phyloP scores from a whole-genome alignment of 2,797 vertebrate species.

The Melanotaenia nigrans region DNA sequence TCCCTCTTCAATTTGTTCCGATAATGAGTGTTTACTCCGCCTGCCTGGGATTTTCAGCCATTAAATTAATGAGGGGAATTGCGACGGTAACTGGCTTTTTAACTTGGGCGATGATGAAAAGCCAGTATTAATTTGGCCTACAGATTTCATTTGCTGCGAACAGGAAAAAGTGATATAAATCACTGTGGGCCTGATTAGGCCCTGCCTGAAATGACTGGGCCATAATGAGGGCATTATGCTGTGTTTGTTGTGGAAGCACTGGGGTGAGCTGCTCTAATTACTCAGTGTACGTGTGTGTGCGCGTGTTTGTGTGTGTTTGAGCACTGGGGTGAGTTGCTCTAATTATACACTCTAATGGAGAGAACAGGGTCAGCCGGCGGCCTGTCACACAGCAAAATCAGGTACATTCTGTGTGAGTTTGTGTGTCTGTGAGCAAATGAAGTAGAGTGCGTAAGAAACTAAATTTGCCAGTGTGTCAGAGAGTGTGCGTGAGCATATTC shows the following conservation, averaged over 20 bases:
- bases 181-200: constrained; percentile 98
- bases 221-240: constrained; percentile 99
- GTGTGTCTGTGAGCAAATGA: constrained; percentile 65
- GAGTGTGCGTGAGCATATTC: constrained; percentile 64
- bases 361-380: constrained; percentile 91
- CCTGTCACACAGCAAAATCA: constrained; percentile 77
- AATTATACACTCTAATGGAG: constrained; percentile 91
- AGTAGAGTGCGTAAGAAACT: constrained; percentile 66
- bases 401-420: constrained; percentile 64
- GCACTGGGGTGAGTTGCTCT: constrained; percentile 87
- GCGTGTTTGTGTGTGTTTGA: constrained; percentile 68
- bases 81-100: constrained; percentile 94
- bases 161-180: constrained; percentile 99
- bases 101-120: constrained; percentile 95
- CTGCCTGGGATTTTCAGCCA: constrained; percentile 89
- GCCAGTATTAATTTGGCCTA: constrained; percentile 99
- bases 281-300: constrained; percentile 62
- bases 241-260: constrained; percentile 98
- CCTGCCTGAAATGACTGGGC: constrained; percentile 96
- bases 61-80: constrained; percentile 95
- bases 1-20: constrained; percentile 84
- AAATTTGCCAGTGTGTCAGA: constrained; percentile 67
- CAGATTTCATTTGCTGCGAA: constrained; percentile 99
- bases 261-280: constrained; percentile 87
- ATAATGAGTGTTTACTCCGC: constrained; percentile 92